A percentile compares a stretch with the other conserved stretches of the same genome.
These are phyloP conservation scores for Enteromius paludinosus DNA, from an alignment of 2,797 vertebrate species.

Conservation along the genomic window DNA sequence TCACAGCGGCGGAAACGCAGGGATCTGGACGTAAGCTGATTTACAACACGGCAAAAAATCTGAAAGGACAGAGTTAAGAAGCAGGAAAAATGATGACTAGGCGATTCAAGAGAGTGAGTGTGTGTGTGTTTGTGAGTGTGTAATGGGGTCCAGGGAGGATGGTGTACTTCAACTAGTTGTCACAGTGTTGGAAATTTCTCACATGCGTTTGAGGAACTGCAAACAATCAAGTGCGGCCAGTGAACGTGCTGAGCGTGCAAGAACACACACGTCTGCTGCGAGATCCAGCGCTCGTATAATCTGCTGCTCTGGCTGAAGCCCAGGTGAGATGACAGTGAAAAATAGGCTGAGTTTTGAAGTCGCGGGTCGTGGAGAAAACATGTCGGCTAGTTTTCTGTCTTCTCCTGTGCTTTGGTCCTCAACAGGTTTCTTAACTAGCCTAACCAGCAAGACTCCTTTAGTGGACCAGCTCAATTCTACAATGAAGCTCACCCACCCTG, in stretches of 20 bases:
- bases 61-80: constrained; percentile 23
- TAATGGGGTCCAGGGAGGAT: constrained; percentile 26
- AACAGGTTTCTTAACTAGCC: background rate
- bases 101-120: background rate
- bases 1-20: background rate
- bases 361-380: background rate
- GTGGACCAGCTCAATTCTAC: background rate
- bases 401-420: background rate
- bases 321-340: constrained; percentile 17
- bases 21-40: constrained; percentile 10
- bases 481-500: background rate
- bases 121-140: constrained; percentile 13
- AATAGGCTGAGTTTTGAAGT: background rate
- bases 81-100: background rate
- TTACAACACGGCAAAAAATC: background rate
- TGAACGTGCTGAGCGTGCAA: constrained; percentile 44
- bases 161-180: background rate
- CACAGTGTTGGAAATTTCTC: constrained; percentile 33
- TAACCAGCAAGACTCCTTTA: constrained; percentile 1
- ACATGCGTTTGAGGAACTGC: constrained; percentile 33
- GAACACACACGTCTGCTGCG: background rate
- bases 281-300: constrained; percentile 6
- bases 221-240: constrained; percentile 42
- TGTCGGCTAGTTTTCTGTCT: background rate
- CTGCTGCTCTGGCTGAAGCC: constrained; percentile 12